These are phyloP conservation scores for Melolontha melolontha DNA, from an alignment of 2,888 invertebrate species.

Conservation along the genomic window DNA sequence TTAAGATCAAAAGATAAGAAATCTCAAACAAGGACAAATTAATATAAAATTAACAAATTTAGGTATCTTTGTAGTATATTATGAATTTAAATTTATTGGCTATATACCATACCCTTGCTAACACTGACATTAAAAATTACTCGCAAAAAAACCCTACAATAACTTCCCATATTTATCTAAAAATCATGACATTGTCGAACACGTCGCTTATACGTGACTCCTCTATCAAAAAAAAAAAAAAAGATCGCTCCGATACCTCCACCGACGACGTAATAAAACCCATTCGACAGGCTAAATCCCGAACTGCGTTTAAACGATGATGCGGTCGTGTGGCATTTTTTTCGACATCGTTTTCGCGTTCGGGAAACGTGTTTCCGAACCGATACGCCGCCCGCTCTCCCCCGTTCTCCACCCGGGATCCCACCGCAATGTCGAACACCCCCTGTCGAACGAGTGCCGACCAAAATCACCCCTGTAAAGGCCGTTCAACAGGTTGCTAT, in stretches of 20 bases:
- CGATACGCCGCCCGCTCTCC: background rate
- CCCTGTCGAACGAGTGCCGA: constrained; percentile 27
- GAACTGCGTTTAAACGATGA: constrained; percentile 11
- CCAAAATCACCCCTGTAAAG: constrained; percentile 25
- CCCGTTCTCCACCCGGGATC: constrained; percentile 47
- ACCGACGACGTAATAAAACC: background rate
- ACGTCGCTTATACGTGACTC: constrained; percentile 10
- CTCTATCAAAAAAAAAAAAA: background rate
- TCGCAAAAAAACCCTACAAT: background rate
- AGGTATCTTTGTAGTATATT: too few relatives aligned
- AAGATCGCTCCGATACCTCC: constrained; percentile 2
- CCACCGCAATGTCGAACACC: constrained; percentile 43
- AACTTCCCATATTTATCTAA: constrained; percentile 22
- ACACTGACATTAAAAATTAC: too few relatives aligned
- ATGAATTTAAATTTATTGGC: too few relatives aligned
- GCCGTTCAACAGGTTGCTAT: constrained; percentile 66
- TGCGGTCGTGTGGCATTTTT: constrained; percentile 8
- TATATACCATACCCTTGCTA: too few relatives aligned
- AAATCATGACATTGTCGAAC: constrained; percentile 34
- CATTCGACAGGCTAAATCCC: background rate
- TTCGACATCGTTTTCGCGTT: constrained; percentile 8
- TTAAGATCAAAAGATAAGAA: too few relatives aligned
- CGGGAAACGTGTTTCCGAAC: constrained; percentile 24
- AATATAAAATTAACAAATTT: too few relatives aligned
- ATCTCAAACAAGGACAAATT: too few relatives aligned